Percentiles rank a stretch among this genome's conserved stretches.
Evolutionary conservation across 2,888 invertebrate genomes (phyloP).

Genomic region (Torymus tubicola): DNA sequence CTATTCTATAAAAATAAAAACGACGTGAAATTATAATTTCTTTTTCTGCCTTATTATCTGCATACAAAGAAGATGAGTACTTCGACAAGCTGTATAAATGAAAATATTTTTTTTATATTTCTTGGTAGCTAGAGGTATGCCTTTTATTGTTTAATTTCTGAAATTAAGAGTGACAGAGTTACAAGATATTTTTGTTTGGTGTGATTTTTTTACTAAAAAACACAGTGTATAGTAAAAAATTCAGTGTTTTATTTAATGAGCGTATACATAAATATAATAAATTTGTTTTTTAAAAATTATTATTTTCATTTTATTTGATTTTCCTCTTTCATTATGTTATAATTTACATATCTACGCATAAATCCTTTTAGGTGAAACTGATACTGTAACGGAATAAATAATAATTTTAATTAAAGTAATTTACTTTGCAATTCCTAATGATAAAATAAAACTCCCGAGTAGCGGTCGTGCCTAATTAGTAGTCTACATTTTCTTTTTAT

Average conservation of each 20-base stretch:
- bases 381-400: too few species aligned
- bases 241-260: conserved; percentile 56
- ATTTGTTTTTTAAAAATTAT: conserved; percentile 57
- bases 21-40: conserved; percentile 61
- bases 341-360: too few species aligned
- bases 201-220: conserved; percentile 54
- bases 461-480: too few species aligned
- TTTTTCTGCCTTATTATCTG: conserved; percentile 46
- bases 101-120: conserved; percentile 47
- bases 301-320: conserved; percentile 27
- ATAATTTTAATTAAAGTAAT: too few species aligned
- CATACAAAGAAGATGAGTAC: conserved; percentile 36
- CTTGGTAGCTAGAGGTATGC: conserved; percentile 46
- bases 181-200: conserved; percentile 52
- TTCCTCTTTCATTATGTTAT: neutral
- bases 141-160: conserved; percentile 50
- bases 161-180: conserved; percentile 44
- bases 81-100: conserved; percentile 46
- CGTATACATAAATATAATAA: conserved; percentile 54
- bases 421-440: too few species aligned
- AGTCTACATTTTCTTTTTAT: too few species aligned
- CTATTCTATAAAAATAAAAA: conserved; percentile 70
- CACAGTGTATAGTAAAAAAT: conserved; percentile 52
- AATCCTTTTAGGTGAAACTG: too few species aligned
- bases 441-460: too few species aligned